These are phyloP conservation scores for Tinea pellionella DNA, from an alignment of 2,888 invertebrate species.

Conservation along the genomic window DNA sequence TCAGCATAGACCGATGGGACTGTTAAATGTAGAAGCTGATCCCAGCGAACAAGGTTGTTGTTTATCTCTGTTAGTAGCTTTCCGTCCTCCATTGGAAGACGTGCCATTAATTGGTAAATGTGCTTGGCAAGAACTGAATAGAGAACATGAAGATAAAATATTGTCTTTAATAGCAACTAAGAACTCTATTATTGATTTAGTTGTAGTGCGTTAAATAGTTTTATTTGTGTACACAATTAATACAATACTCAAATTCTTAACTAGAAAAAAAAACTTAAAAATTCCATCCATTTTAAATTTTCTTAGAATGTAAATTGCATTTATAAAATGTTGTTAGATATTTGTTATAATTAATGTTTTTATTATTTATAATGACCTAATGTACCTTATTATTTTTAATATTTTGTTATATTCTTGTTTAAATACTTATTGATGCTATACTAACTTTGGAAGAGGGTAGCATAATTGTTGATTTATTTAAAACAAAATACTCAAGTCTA, in stretches of 20 bases:
- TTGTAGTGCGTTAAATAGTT: slow-evolving; percentile 78
- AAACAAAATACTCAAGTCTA: not conserved
- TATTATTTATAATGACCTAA: not conserved
- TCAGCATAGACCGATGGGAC: slow-evolving; percentile 84
- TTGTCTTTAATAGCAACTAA: slow-evolving; percentile 75
- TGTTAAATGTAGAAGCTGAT: slow-evolving; percentile 80
- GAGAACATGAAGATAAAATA: slow-evolving; percentile 75
- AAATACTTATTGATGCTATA: not conserved
- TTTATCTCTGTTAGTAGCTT: slow-evolving; percentile 84
- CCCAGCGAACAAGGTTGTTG: slow-evolving; percentile 79
- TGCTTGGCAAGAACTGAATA: slow-evolving; percentile 86
- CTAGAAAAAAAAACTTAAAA: not conserved
- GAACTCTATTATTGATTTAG: slow-evolving; percentile 82
- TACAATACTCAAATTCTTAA: too few species aligned
- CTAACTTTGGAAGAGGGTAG: not conserved
- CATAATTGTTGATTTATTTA: not conserved
- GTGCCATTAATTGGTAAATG: slow-evolving; percentile 89
- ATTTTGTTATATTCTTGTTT: not conserved
- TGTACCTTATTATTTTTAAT: not conserved
- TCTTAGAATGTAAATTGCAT: not conserved
- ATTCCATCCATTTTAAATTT: not conserved
- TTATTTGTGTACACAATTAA: too few species aligned
- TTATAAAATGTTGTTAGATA: not conserved
- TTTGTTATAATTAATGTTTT: not conserved
- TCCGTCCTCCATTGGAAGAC: slow-evolving; percentile 86